These are phyloP conservation scores for Anoplius nigerrimus DNA, from an alignment of 2,888 invertebrate species.

Conservation along the genomic window DNA sequence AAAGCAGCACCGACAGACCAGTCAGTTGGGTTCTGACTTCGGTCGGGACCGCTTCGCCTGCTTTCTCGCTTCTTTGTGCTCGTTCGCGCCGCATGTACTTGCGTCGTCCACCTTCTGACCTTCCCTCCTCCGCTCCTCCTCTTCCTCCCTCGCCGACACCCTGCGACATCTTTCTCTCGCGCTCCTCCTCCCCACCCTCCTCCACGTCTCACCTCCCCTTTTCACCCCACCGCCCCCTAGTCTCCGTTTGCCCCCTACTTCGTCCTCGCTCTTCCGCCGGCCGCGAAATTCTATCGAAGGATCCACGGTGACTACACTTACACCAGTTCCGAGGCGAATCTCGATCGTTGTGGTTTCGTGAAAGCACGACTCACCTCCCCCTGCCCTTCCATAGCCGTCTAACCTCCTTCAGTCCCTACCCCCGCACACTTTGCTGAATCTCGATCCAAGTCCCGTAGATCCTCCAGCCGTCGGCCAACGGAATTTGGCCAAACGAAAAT, in stretches of 20 bases:
- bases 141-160: slow-evolving; percentile 2
- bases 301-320: too few relatives aligned
- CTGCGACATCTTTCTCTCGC: neutral
- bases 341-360: slow-evolving; percentile 4
- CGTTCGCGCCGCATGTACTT: slow-evolving; percentile 8
- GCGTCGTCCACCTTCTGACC: slow-evolving; percentile 14
- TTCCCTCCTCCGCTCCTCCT: slow-evolving; percentile 6
- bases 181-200: neutral
- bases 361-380: too few relatives aligned
- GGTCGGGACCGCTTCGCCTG: slow-evolving; percentile 67
- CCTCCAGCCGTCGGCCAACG: too few relatives aligned
- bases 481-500: too few relatives aligned
- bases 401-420: too few relatives aligned
- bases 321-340: too few relatives aligned
- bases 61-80: neutral
- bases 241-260: neutral
- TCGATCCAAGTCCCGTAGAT: slow-evolving; percentile 7
- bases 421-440: neutral
- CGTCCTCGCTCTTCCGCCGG: neutral
- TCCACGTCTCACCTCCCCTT: neutral
- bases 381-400: too few relatives aligned
- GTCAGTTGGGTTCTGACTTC: slow-evolving; percentile 74
- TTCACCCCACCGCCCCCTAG: neutral
- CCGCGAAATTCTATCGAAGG: slow-evolving; percentile 10
- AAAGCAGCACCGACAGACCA: slow-evolving; percentile 62